phyloP scores from a whole-genome alignment of 1,140 invertebrate genomes.

The Heliconius nattereri region DNA sequence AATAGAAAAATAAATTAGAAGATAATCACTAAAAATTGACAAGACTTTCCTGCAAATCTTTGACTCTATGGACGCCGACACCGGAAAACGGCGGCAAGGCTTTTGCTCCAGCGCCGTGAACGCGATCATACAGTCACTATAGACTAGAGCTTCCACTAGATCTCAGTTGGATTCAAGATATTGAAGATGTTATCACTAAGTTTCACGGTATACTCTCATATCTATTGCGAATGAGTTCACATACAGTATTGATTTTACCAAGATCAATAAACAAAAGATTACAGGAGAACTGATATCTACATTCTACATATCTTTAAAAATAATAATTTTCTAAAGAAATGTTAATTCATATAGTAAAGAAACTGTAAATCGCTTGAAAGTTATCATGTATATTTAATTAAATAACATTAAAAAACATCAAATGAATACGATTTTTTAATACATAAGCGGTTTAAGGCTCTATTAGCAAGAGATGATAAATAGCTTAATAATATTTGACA shows the following conservation, averaged over 20 bases:
- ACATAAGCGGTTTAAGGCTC: too few species aligned
- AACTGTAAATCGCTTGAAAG: too few species aligned
- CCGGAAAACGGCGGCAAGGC: not conserved
- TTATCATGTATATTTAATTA: too few species aligned
- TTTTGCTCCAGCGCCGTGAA: not conserved
- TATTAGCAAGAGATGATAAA: not conserved
- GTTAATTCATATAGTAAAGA: too few species aligned
- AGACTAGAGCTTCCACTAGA: not conserved
- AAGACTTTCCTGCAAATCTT: not conserved
- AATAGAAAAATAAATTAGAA: not conserved
- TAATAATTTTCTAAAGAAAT: too few species aligned
- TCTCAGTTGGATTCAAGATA: not conserved
- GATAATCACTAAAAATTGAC: not conserved
- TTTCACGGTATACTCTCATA: not conserved
- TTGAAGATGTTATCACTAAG: not conserved
- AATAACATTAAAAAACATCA: not conserved
- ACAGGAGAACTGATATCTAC: too few species aligned
- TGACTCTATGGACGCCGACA: not conserved
- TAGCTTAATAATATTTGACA: not conserved
- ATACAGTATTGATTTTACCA: too few species aligned
- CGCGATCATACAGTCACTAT: not conserved
- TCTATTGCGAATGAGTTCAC: not conserved
- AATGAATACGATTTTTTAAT: too few species aligned
- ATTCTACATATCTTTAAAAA: too few species aligned
- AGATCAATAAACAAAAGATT: too few species aligned